Evolutionary conservation across 1,140 invertebrate species (phyloP).

Genomic region (Batillaria attramentaria): DNA sequence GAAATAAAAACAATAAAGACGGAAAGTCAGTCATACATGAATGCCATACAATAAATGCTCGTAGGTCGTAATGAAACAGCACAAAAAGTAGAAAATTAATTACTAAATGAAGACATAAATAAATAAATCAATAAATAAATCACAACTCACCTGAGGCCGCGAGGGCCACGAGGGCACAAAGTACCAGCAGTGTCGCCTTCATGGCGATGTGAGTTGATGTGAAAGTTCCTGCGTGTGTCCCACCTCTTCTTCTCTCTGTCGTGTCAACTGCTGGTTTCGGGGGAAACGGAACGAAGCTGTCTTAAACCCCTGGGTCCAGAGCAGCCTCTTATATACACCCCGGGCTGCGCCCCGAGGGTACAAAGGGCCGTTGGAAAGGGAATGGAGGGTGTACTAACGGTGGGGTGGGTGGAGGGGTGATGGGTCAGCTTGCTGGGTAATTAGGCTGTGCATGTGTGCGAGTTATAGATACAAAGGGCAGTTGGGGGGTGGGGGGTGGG

Average conservation of each 20-base stretch:
- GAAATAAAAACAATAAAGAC: background rate
- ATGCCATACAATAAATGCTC: too few relatives aligned
- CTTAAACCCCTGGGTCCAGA: background rate
- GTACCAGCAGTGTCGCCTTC: slow-evolving; percentile 22
- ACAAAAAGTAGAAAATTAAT: background rate
- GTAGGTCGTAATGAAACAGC: too few relatives aligned
- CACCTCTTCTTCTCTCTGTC: slow-evolving; percentile 3
- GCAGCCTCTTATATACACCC: background rate
- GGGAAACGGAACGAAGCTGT: background rate
- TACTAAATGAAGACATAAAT: background rate
- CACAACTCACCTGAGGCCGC: slow-evolving; percentile 14
- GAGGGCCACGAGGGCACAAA: slow-evolving; percentile 1
- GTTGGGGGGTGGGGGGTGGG: too few relatives aligned
- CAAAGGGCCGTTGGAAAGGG: background rate
- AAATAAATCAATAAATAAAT: slow-evolving; percentile 6
- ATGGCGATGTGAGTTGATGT: slow-evolving; percentile 2
- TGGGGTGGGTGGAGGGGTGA: background rate
- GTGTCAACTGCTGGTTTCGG: background rate
- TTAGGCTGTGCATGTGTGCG: background rate
- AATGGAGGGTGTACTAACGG: background rate
- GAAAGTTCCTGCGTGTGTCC: slow-evolving; percentile 16
- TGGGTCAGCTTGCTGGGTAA: background rate
- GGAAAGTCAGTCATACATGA: too few relatives aligned
- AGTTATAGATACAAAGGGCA: background rate
- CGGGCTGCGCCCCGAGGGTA: background rate